A percentile compares a stretch with the other conserved stretches of the same genome.
These are phyloP conservation scores for Danionella cerebrum DNA, from an alignment of 2,113 vertebrate species.

Conservation along the genomic window DNA sequence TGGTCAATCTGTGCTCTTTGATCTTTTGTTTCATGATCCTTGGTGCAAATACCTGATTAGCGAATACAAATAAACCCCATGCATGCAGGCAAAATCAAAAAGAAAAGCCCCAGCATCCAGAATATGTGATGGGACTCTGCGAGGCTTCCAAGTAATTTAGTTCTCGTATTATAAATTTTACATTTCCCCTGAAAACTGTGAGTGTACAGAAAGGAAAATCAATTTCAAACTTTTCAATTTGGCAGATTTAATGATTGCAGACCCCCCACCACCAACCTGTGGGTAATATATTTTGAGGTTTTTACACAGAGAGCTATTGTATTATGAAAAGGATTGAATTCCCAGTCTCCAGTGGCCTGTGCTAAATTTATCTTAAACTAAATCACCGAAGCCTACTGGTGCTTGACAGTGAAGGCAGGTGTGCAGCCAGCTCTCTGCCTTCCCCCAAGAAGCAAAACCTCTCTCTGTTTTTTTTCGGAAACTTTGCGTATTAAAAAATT, in stretches of 20 bases:
- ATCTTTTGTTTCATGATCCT: neutral
- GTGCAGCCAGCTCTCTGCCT: slow-evolving; percentile 44
- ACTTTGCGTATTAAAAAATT: no score
- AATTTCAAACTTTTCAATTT: slow-evolving; percentile 56
- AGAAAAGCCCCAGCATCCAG: neutral
- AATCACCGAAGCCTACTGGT: slow-evolving; percentile 63
- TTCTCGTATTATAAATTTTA: neutral
- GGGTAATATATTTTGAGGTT: slow-evolving; percentile 52
- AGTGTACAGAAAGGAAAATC: slow-evolving; percentile 33
- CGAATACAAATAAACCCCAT: neutral
- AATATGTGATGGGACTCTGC: neutral
- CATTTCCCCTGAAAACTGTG: slow-evolving; percentile 1
- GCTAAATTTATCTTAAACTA: slow-evolving; percentile 68
- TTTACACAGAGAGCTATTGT: slow-evolving; percentile 49
- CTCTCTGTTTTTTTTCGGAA: neutral
- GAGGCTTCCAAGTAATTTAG: neutral
- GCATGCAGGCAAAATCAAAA: neutral
- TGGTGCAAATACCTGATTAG: neutral
- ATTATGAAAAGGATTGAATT: slow-evolving; percentile 61
- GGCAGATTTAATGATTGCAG: slow-evolving; percentile 41
- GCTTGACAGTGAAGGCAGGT: slow-evolving; percentile 61
- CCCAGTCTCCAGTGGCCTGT: slow-evolving; percentile 53
- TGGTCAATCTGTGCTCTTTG: no score
- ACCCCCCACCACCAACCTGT: slow-evolving; percentile 47
- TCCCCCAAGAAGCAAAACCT: slow-evolving; percentile 46